Base-by-base conservation (phyloP, 2,888 invertebrate species). In the Aquatica leii region DNA sequence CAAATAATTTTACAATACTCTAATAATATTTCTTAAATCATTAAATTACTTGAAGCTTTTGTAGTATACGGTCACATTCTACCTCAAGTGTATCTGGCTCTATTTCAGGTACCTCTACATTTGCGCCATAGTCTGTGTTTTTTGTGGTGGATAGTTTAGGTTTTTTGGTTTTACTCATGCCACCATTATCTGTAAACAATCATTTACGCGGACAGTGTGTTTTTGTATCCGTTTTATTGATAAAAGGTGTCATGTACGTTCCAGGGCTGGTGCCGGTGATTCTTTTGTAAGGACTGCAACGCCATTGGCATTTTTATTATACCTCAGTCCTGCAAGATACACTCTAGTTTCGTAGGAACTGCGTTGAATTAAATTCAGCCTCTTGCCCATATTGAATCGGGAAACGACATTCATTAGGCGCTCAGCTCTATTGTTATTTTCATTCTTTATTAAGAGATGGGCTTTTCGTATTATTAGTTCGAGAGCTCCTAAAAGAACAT, bases 291-390 rank as follows among this genome's bases (percentile, higher is more conserved):
- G 43, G 55, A n/a, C 55, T 55, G 12, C 3, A 43, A 31, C 46
- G 55, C 55, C 55, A 55, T 0, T 55, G 1, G 1, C 12, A 53
- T 6, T 12, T 15, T 48, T n/a, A 9, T 56, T 56, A 18, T 56
- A 31, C 35, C 48, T 12, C 17, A 57, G 34, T 14, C 48, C 57
- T 5, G 49, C 34, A 35, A 57, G 37, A 21, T 50, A 37, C 1
- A 57, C 57, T 2, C 53, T 1, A 52, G 37, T 21, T 65, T 61
- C 12, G 34, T 62, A 34, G 24, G 50, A 58, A 57, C 56, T 40
- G 37, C 24, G n/a, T 46, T 41, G 51, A 37, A 60, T 21, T 40
- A 55, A 11, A 31, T 55, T 55, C 12, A n/a, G n/a, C n/a, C n/a
- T n/a, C n/a, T n/a, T n/a, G n/a, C n/a, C n/a, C n/a, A n/a, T n/a